Evolutionary conservation across 2,113 vertebrate genomes (phyloP).

Genomic region (Delphinus delphis): DNA sequence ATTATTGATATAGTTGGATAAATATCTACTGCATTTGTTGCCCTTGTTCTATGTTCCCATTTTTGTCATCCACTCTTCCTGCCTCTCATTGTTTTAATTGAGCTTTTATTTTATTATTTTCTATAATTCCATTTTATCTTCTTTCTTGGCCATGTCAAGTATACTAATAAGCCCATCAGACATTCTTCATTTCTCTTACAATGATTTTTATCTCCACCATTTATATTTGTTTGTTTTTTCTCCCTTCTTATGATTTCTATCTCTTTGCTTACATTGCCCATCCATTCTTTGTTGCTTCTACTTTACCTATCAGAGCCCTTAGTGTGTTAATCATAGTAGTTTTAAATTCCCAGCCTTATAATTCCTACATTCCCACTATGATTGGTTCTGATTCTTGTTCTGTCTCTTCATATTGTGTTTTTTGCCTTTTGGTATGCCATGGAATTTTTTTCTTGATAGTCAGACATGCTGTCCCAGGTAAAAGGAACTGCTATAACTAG

Average conservation of each 20-base stretch:
- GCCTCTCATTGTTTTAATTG: neutral
- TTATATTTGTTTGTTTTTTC: neutral
- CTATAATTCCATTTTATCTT: neutral
- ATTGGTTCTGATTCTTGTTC: neutral
- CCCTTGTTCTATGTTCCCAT: neutral
- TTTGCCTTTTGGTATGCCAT: neutral
- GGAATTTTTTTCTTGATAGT: neutral
- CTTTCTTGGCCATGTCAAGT: neutral
- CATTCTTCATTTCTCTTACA: neutral
- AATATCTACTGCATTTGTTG: neutral
- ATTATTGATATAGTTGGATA: neutral
- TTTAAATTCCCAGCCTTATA: neutral
- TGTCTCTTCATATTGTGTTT: neutral
- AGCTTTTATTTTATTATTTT: neutral
- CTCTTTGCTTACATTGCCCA: neutral
- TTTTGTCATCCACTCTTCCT: neutral
- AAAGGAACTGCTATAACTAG: neutral
- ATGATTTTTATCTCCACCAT: neutral
- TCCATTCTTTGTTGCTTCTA: neutral
- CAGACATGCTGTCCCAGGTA: too few relatives aligned
- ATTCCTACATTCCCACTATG: neutral
- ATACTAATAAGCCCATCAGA: neutral
- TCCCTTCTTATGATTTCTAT: neutral
- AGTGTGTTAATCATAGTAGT: neutral
- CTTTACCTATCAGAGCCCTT: neutral